phyloP scores from a whole-genome alignment of 1,140 invertebrate species.

The Gerris buenoi region DNA sequence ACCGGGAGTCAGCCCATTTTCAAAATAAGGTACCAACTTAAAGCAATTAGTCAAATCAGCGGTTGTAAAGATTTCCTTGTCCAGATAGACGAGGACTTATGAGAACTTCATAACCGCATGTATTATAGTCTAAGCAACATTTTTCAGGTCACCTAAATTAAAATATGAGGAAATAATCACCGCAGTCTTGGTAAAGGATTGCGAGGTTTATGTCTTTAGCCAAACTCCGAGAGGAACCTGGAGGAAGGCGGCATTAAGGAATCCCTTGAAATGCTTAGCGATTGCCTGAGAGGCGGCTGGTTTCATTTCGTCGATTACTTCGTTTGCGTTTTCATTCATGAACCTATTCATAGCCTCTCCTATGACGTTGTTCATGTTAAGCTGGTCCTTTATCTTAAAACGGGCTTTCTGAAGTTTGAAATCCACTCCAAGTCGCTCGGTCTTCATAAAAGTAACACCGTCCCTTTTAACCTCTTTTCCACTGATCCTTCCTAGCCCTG shows the following conservation, averaged over 20 bases:
- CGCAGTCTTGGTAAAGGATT: no score
- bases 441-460: constrained; percentile 45
- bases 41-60: no score
- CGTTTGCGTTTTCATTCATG: constrained; percentile 65
- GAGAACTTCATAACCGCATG: no score
- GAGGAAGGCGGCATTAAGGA: constrained; percentile 58
- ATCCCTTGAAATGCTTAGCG: constrained; percentile 57
- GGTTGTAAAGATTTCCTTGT: no score
- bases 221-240: constrained; percentile 61
- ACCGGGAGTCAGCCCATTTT: no score
- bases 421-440: constrained; percentile 47
- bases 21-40: no score
- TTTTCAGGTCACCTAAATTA: no score
- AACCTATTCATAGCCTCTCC: constrained; percentile 69
- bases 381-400: constrained; percentile 50
- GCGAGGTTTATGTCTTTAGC: constrained; percentile 39
- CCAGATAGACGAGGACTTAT: no score
- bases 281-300: constrained; percentile 57
- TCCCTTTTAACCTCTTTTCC: constrained; percentile 45
- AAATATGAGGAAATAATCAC: no score
- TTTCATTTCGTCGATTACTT: constrained; percentile 69
- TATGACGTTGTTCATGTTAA: constrained; percentile 57
- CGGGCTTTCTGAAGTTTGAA: constrained; percentile 50
- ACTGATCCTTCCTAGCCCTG: constrained; percentile 49
- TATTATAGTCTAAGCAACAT: no score